Conservation (phyloP, 2,113 vertebrate genomes). For the Diadophis punctatus region DNA sequence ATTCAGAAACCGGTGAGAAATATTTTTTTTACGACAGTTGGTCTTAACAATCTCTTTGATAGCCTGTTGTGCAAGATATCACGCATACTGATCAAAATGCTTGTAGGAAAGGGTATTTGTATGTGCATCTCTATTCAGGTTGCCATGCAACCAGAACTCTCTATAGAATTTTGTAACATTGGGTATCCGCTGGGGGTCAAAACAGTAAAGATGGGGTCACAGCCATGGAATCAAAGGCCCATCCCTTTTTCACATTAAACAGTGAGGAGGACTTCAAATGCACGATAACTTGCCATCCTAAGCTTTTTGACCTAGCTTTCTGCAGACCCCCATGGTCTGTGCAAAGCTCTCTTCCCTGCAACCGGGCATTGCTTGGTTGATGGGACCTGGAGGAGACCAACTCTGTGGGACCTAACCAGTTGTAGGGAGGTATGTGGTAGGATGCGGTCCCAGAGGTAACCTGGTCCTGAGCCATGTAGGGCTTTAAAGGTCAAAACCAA, state of each 20-base stretch:
- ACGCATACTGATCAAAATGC: background rate
- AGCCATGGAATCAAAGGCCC: background rate
- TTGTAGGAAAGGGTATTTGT: background rate
- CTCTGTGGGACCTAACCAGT: too few relatives aligned
- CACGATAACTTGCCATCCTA: background rate
- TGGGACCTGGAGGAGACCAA: too few relatives aligned
- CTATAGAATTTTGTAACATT: background rate
- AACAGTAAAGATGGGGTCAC: background rate
- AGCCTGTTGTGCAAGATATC: background rate
- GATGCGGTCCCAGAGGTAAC: too few relatives aligned
- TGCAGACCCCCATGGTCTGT: background rate
- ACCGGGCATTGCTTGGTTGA: too few relatives aligned
- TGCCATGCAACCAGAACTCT: background rate
- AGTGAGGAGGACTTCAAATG: background rate
- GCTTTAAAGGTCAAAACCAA: too few relatives aligned
- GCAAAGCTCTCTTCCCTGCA: background rate
- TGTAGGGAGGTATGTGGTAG: too few relatives aligned
- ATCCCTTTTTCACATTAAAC: background rate
- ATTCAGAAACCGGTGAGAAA: background rate
- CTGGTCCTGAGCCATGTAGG: too few relatives aligned
- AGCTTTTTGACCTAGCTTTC: background rate
- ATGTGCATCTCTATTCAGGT: background rate
- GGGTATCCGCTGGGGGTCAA: background rate
- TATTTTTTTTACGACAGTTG: background rate
- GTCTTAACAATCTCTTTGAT: background rate